Evolutionary conservation across 2,113 vertebrate species (phyloP), one percentile per base, ranked within the genome.

Genomic region (Noturus placidus): DNA sequence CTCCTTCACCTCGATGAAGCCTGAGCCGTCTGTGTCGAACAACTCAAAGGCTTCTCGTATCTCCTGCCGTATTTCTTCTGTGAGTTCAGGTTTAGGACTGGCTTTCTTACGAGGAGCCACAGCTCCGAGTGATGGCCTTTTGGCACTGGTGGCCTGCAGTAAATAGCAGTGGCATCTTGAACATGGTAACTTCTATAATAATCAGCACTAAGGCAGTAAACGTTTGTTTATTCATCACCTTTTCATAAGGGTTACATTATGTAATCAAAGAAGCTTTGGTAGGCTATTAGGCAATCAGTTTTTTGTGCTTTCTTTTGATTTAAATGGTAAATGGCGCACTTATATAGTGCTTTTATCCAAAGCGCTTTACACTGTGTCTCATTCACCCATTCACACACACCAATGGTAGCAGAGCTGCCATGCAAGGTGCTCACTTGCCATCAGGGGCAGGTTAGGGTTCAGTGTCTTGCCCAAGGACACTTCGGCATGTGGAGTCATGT

Each of bases 21-120:
- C 97, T 4, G 95, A 96, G 2, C 96, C 96, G 4, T 97, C 97
- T 0, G 96, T 94, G 92, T 97, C 97, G 46, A 98, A 99, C 70
- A 99, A 95, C 93, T 98, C 97, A 61, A 99, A 99, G 0, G 98
- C 98, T 91, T 98, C 96, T 10, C 96, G 93, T 86, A 99, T 95
- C 94, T 98, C 97, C 91, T 96, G 97, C 91, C 94, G 96, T 92
- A 97, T 96, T 83, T 97, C 96, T 93, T 98, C 97, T 0, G 95
- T 96, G 86, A 99, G 94, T 89, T 99, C 98, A 0, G 93, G 92
- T 89, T 96, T 97, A n/a, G 95, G 93, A 10, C 89, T 93, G 9
- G 91, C 85, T 90, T 96, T 98, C 92, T 93, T 97, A 82, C 96
- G 94, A 84, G 94, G 96, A 69, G 94, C 91, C 0, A 95, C 86